These are phyloP conservation scores for Drosophila mettleri DNA, from an alignment of 2,888 invertebrate genomes.

Conservation along the genomic window DNA sequence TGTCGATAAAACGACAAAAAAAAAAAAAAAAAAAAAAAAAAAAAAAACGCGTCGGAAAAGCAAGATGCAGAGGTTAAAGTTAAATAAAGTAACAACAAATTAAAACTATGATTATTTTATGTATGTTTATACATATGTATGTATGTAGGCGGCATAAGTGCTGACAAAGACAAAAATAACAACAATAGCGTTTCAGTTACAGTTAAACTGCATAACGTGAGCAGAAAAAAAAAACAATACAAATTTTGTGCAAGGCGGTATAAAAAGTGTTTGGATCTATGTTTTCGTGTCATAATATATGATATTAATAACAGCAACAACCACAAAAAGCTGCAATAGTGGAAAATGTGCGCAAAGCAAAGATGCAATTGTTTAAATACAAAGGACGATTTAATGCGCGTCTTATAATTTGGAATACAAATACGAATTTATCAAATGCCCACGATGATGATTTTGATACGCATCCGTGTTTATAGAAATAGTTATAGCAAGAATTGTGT, in stretches of 20 bases:
- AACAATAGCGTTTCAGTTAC: conserved; percentile 28
- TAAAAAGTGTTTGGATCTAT: conserved; percentile 31
- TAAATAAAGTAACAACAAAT: conserved; percentile 44
- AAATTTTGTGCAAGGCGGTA: conserved; percentile 38
- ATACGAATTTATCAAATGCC: conserved; percentile 31
- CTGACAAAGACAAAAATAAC: conserved; percentile 35
- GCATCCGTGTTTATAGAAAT: conserved; percentile 45
- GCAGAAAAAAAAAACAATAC: conserved; percentile 44
- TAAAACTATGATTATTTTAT: conserved; percentile 22
- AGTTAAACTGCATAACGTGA: conserved; percentile 32
- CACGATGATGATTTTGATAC: conserved; percentile 45
- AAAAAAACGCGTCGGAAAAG: conserved; percentile 56
- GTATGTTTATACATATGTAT: conserved; percentile 9
- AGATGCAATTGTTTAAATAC: conserved; percentile 63
- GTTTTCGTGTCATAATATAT: conserved; percentile 44
- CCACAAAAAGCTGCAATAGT: conserved; percentile 13
- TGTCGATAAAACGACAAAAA: conserved; percentile 23
- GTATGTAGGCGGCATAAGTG: conserved; percentile 6
- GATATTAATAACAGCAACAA: conserved; percentile 26
- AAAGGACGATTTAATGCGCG: conserved; percentile 56
- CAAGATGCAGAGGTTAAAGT: conserved; percentile 56
- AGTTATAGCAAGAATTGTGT: conserved; percentile 40
- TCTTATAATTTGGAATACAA: conserved; percentile 42
- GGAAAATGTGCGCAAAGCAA: conserved; percentile 45
- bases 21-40: conserved; percentile 1